These are phyloP conservation scores for Pseudopleuronectes americanus DNA, from an alignment of 2,797 vertebrate species.

Conservation along the genomic window DNA sequence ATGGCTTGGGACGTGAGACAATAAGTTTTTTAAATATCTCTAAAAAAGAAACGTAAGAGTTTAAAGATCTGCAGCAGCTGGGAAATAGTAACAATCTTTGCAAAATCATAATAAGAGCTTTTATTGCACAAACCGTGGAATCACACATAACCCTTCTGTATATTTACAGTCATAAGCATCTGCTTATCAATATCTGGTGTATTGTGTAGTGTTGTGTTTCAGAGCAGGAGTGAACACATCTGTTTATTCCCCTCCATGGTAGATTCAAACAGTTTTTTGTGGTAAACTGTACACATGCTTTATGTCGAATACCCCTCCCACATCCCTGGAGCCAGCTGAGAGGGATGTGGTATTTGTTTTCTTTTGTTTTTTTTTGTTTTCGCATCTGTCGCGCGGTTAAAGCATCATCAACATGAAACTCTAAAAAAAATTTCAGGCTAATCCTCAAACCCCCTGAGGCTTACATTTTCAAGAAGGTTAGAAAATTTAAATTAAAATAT, in stretches of 20 bases:
- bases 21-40: neutral
- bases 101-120: neutral
- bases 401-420: too few species aligned
- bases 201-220: neutral
- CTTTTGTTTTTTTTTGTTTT: too few species aligned
- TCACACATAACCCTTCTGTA: neutral
- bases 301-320: constrained; percentile 36
- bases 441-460: too few species aligned
- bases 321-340: constrained; percentile 26
- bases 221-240: neutral
- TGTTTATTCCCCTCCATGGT: neutral
- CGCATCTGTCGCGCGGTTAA: too few species aligned
- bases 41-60: neutral
- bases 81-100: too few species aligned
- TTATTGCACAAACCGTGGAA: neutral
- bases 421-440: too few species aligned
- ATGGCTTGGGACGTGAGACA: neutral
- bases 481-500: too few species aligned
- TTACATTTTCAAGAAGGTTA: too few species aligned
- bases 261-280: constrained; percentile 6
- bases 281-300: constrained; percentile 26
- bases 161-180: neutral
- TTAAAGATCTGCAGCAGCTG: neutral
- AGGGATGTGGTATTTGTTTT: too few species aligned
- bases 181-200: neutral